These are phyloP conservation scores for Heteromurus nitidus DNA, from an alignment of 2,888 invertebrate genomes.

Conservation along the genomic window DNA sequence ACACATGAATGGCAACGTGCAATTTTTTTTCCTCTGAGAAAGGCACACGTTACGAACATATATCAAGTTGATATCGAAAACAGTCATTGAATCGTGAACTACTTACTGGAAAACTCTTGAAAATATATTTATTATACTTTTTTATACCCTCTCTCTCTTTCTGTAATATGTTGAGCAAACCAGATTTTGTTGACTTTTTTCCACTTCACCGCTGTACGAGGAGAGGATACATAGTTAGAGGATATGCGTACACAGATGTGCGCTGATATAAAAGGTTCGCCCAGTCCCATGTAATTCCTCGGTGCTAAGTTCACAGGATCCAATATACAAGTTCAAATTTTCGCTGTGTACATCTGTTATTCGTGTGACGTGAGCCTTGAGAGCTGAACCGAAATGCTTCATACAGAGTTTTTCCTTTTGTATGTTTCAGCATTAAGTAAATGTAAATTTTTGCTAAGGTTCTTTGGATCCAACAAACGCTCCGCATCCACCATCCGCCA, in stretches of 20 bases:
- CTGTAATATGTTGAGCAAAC: slow-evolving; percentile 25
- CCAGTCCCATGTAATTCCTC: not conserved
- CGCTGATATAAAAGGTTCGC: not conserved
- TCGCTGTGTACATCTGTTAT: slow-evolving; percentile 40
- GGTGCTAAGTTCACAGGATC: too few species aligned
- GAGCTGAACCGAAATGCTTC: not conserved
- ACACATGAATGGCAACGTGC: slow-evolving; percentile 1
- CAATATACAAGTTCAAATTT: not conserved
- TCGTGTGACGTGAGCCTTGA: slow-evolving; percentile 29
- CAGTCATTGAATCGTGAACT: slow-evolving; percentile 41
- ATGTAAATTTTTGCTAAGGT: slow-evolving; percentile 32
- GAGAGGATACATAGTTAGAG: too few species aligned
- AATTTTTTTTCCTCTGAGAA: slow-evolving; percentile 2
- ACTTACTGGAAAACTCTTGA: too few species aligned
- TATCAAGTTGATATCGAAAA: slow-evolving; percentile 50
- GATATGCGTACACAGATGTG: not conserved
- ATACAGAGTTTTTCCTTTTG: not conserved
- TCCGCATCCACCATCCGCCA: not conserved
- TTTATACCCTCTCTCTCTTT: not conserved
- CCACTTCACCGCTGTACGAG: slow-evolving; percentile 27
- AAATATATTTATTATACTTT: too few species aligned
- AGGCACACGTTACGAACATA: slow-evolving; percentile 39
- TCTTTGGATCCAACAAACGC: not conserved
- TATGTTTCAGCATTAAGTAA: not conserved
- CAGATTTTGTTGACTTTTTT: slow-evolving; percentile 45